These are phyloP conservation scores for Eristalis pertinax DNA, from an alignment of 2,888 invertebrate species.

Conservation along the genomic window DNA sequence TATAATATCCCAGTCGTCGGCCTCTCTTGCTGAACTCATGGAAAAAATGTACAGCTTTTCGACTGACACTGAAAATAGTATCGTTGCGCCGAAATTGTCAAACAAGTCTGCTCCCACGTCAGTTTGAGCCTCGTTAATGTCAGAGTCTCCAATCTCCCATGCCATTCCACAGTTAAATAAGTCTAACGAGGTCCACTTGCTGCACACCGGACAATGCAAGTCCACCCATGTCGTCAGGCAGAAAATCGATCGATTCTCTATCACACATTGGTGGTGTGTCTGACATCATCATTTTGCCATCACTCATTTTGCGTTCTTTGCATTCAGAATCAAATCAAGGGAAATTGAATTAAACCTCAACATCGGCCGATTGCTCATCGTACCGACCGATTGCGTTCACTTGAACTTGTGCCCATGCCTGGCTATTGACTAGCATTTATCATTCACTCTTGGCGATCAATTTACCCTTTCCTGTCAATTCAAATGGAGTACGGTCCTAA, in stretches of 20 bases:
- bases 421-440: constrained; percentile 46
- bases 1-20: too few relatives aligned
- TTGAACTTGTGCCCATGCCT: constrained; percentile 62
- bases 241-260: background rate
- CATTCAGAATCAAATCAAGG: constrained; percentile 1
- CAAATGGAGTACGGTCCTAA: constrained; percentile 43
- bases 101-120: too few relatives aligned
- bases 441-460: constrained; percentile 48
- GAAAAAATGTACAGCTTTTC: too few relatives aligned
- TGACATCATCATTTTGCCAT: background rate
- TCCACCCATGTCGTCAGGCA: background rate
- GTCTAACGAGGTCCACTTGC: background rate
- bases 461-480: constrained; percentile 63
- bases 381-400: constrained; percentile 38
- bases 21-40: too few relatives aligned
- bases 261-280: background rate
- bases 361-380: constrained; percentile 7
- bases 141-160: too few relatives aligned
- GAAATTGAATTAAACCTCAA: background rate
- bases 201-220: background rate
- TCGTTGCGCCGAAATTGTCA: too few relatives aligned
- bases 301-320: background rate
- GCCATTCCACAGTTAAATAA: too few relatives aligned
- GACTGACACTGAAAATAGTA: too few relatives aligned
- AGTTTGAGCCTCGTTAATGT: too few relatives aligned